Percentiles rank a stretch among this genome's conserved stretches.
Evolutionary conservation across 2,888 invertebrate genomes (phyloP).

Genomic region (Omphaloscelis lunosa): DNA sequence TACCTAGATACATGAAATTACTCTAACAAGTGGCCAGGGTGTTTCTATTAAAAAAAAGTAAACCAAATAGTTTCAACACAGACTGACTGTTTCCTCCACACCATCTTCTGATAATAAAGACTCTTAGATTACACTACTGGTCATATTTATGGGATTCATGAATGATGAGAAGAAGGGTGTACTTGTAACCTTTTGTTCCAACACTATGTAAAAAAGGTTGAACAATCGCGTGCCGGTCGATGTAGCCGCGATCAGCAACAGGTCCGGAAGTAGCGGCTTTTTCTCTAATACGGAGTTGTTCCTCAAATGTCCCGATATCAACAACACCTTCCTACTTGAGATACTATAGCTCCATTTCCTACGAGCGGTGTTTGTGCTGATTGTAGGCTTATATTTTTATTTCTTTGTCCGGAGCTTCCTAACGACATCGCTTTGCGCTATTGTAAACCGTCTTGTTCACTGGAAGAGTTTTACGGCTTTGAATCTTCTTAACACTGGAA

Average conservation of each 20-base stretch:
- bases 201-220: conserved; percentile 6
- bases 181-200: conserved; percentile 8
- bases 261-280: not conserved
- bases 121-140: not conserved
- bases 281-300: not conserved
- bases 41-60: no score
- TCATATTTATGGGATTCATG: not conserved
- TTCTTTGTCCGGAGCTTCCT: not conserved
- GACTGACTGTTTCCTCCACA: no score
- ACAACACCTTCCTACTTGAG: not conserved
- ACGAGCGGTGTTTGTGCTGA: not conserved
- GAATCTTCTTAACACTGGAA: not conserved
- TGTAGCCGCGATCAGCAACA: not conserved
- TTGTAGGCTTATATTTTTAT: not conserved
- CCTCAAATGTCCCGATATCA: not conserved
- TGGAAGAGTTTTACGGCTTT: not conserved
- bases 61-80: no score
- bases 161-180: conserved; percentile 17
- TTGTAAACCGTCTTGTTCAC: not conserved
- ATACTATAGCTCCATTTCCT: not conserved
- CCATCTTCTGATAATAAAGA: no score
- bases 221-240: conserved; percentile 3
- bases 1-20: no score
- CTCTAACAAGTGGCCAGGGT: no score
- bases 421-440: not conserved